A percentile compares a stretch with the other conserved stretches of the same genome.
phyloP scores from a whole-genome alignment of 2,888 invertebrate species.

The Punctoribates punctum region DNA sequence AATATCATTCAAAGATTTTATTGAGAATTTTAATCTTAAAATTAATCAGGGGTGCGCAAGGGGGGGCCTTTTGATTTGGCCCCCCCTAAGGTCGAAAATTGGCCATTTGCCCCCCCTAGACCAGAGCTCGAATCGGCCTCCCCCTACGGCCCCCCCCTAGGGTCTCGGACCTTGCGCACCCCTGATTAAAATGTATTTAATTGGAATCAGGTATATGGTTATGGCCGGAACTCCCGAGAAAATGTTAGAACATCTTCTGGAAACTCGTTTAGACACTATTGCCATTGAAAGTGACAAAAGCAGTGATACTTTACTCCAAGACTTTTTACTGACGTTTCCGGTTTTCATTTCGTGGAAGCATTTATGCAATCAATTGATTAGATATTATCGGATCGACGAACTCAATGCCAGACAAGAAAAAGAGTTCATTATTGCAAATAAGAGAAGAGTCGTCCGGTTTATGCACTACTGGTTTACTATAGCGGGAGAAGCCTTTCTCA shows the following conservation, averaged over 20 bases:
- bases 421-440: conserved; percentile 66
- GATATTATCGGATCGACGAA: conserved; percentile 60
- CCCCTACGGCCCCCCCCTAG: no score
- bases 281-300: conserved; percentile 29
- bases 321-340: conserved; percentile 75
- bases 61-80: no score
- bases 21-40: no score
- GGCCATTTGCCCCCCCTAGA: no score
- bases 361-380: conserved; percentile 67
- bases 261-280: conserved; percentile 66
- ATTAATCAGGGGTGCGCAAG: no score
- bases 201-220: conserved; percentile 77
- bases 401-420: conserved; percentile 56
- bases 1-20: no score
- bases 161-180: no score
- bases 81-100: no score
- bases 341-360: conserved; percentile 74
- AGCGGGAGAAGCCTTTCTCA: conserved; percentile 69
- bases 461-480: conserved; percentile 71
- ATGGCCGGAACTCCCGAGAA: conserved; percentile 82
- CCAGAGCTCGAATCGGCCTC: no score
- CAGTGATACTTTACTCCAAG: conserved; percentile 70
- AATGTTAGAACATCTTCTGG: conserved; percentile 77
- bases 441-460: conserved; percentile 72
- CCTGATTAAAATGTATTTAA: no score